A percentile compares a stretch with the other conserved stretches of the same genome.
Conservation (phyloP, 2,113 vertebrate genomes). For the Cygnus atratus region DNA sequence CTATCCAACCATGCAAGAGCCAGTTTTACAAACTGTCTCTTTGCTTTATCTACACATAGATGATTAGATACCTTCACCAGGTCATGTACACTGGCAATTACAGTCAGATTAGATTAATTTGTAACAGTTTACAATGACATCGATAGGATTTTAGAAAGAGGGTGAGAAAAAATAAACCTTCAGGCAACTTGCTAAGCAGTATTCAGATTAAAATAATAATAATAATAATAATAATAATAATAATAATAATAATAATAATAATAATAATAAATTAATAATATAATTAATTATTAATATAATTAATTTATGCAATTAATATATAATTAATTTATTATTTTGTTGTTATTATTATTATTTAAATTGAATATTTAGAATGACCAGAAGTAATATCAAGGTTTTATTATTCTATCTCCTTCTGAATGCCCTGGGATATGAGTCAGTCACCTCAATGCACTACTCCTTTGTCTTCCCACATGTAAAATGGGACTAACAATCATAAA, state of each 20-base stretch:
- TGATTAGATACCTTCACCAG: neutral
- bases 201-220: neutral
- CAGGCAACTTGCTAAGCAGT: neutral
- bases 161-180: neutral
- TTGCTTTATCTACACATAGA: neutral
- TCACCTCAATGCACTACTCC: neutral
- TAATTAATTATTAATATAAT: no score
- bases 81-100: neutral
- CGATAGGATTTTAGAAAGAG: neutral
- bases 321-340: no score
- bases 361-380: neutral
- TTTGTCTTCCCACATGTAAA: neutral
- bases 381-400: neutral
- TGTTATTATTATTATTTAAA: no score
- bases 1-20: neutral
- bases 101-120: neutral
- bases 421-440: neutral
- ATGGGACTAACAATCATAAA: neutral
- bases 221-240: neutral
- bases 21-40: neutral
- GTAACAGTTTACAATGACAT: constrained; percentile 24
- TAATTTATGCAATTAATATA: no score
- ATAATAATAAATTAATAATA: no score
- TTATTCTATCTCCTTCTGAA: neutral
- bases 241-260: neutral